phyloP scores from a whole-genome alignment of 2,797 vertebrate genomes.

The Morus bassanus region DNA sequence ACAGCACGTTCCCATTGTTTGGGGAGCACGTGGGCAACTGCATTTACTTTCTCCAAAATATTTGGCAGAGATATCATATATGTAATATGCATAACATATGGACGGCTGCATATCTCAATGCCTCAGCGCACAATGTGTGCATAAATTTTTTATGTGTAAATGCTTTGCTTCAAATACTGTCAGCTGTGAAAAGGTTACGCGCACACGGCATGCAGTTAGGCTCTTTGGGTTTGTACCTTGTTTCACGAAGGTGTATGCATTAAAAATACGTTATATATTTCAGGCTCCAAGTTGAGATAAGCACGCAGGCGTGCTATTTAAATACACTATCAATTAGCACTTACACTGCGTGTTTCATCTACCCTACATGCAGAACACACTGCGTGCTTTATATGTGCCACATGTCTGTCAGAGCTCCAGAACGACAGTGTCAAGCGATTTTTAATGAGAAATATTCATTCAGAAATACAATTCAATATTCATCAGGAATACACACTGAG shows the following conservation, averaged over 20 bases:
- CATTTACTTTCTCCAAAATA: not conserved
- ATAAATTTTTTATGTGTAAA: not conserved
- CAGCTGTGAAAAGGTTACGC: not conserved
- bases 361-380: not conserved
- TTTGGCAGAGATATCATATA: not conserved
- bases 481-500: not conserved
- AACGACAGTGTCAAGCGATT: not conserved
- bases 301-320: not conserved
- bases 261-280: not conserved
- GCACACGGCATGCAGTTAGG: accelerated
- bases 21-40: not conserved
- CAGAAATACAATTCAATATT: not conserved
- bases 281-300: not conserved
- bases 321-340: not conserved
- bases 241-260: not conserved
- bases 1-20: not conserved
- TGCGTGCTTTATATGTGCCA: not conserved
- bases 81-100: not conserved
- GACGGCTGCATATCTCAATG: not conserved
- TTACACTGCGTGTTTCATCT: not conserved
- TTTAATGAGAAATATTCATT: not conserved
- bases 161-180: not conserved
- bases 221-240: not conserved
- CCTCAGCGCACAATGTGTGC: not conserved
- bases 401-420: not conserved